Evolutionary conservation across 1,140 invertebrate genomes (phyloP).

Genomic region (Ganaspis sp.): DNA sequence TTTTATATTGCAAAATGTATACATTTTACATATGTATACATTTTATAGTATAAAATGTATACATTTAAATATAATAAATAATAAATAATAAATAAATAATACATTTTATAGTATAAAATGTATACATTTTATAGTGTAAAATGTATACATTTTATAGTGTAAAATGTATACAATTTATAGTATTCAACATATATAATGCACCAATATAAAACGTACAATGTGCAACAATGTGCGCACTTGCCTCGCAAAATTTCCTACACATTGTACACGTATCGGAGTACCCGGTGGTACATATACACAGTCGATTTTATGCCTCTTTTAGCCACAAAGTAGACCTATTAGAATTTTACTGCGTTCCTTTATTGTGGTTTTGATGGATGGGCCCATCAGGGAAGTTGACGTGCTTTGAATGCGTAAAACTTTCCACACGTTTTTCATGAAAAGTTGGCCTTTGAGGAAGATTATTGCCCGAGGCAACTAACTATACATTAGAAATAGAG

Average conservation of each 20-base stretch:
- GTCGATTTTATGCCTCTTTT: background rate
- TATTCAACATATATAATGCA: too few species aligned
- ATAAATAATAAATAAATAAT: too few species aligned
- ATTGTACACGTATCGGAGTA: background rate
- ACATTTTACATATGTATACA: too few species aligned
- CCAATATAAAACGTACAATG: too few species aligned
- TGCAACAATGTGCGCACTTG: too few species aligned
- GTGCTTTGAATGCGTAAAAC: background rate
- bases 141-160: too few species aligned
- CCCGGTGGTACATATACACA: background rate
- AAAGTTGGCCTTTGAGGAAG: background rate
- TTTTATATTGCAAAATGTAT: too few species aligned
- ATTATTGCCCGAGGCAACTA: background rate
- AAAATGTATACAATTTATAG: too few species aligned
- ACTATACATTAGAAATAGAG: background rate
- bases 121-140: too few species aligned
- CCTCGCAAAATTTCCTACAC: background rate
- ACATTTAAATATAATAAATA: too few species aligned
- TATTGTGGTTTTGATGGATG: constrained; percentile 12
- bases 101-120: too few species aligned
- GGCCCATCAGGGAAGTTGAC: constrained; percentile 14
- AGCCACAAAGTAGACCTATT: background rate
- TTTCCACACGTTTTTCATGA: constrained; percentile 23
- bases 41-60: too few species aligned
- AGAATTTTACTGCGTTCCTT: constrained; percentile 1